phyloP scores from a whole-genome alignment of 2,113 vertebrate genomes.

The Connochaetes taurinus region DNA sequence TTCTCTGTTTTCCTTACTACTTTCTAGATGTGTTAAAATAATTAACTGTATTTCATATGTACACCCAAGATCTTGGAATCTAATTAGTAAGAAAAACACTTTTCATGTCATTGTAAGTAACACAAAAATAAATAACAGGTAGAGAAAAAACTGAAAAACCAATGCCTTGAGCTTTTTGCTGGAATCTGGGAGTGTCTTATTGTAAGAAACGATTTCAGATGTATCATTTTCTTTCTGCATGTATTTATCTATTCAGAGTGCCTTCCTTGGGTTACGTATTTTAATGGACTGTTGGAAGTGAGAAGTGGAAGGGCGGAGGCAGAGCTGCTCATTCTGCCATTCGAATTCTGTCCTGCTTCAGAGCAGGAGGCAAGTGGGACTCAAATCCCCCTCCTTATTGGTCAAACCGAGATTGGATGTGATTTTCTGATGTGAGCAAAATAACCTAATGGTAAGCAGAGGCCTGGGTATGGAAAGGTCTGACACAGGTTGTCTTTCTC shows the following conservation, averaged over 20 bases:
- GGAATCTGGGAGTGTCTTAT: neutral
- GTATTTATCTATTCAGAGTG: neutral
- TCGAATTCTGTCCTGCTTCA: neutral
- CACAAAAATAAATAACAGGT: slow-evolving; percentile 2
- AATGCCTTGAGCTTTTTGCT: neutral
- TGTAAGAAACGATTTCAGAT: neutral
- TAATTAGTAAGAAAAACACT: slow-evolving; percentile 14
- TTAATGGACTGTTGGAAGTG: neutral
- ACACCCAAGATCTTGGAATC: neutral
- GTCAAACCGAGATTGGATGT: neutral
- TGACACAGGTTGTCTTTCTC: neutral
- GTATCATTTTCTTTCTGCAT: neutral
- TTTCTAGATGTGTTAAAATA: slow-evolving; percentile 27
- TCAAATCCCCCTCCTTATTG: neutral
- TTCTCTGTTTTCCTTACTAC: neutral
- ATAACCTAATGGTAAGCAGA: neutral
- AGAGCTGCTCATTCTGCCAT: neutral
- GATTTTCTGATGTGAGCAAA: neutral
- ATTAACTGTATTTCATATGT: neutral
- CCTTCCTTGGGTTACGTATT: neutral
- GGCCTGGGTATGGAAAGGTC: neutral
- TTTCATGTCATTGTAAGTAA: neutral
- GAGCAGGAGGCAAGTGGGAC: neutral
- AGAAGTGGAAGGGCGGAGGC: too few species aligned
- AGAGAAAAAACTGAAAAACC: neutral